Evolutionary conservation across 2,888 invertebrate species (phyloP).

Genomic region (Agrotis puta): DNA sequence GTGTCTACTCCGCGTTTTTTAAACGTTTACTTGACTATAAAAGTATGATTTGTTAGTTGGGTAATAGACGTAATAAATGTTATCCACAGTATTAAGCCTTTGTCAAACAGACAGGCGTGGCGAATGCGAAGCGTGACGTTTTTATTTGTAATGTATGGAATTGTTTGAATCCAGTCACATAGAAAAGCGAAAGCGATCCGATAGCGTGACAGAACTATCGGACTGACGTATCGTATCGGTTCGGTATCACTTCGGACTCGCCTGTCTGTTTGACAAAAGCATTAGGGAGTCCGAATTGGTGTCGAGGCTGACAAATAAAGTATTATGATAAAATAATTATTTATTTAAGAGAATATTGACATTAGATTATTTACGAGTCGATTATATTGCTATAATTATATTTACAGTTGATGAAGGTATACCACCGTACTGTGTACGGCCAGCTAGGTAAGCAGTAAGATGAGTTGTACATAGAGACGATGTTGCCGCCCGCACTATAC

Average conservation of each 20-base stretch:
- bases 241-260: too few species aligned
- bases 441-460: slow-evolving; percentile 15
- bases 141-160: too few species aligned
- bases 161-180: too few species aligned
- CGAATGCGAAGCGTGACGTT: too few species aligned
- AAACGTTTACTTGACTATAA: too few species aligned
- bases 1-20: too few species aligned
- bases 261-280: too few species aligned
- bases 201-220: too few species aligned
- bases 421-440: slow-evolving; percentile 69
- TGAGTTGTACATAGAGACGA: slow-evolving; percentile 22
- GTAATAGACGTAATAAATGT: slow-evolving; percentile 54
- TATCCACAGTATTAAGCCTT: slow-evolving; percentile 83
- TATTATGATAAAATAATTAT: slow-evolving; percentile 73
- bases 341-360: slow-evolving; percentile 75
- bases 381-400: slow-evolving; percentile 63
- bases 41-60: too few species aligned
- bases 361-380: slow-evolving; percentile 64
- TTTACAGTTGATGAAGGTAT: slow-evolving; percentile 58
- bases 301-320: slow-evolving; percentile 64
- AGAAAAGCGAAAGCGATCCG: too few species aligned
- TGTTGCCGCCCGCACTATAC: slow-evolving; percentile 36
- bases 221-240: too few species aligned
- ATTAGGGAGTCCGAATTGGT: slow-evolving; percentile 63
- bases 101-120: too few species aligned